Evolutionary conservation across 2,113 vertebrate species (phyloP), one percentile per base, ranked within the genome.

Genomic region (Python bivittatus): DNA sequence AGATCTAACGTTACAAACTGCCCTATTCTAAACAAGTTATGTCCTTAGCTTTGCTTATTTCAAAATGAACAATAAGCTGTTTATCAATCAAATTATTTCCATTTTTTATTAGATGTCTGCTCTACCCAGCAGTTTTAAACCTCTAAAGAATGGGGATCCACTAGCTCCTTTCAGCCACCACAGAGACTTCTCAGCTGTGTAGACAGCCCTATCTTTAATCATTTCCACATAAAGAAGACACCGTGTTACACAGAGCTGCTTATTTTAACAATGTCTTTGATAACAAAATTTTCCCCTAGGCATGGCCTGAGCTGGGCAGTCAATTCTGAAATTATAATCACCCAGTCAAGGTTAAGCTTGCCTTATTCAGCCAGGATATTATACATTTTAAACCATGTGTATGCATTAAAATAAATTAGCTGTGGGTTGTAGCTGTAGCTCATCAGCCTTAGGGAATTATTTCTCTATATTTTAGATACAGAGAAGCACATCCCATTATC

Each of bases 311-410:
- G 89, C 91, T 90, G 93, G 92, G 92, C 92, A 96, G 90, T 91
- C 91, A 95, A 64, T 95, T 96, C 93, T 91, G 88, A 95, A 96
- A 93, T 96, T 90, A 86, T 93, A 95, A 95, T 94, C 95, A 96
- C 91, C 91, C 91, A 93, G 89, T 94, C 90, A 94, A 95, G 91
- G 93, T 96, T 93, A 94, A 94, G 91, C 90, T 92, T 94, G 92
- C 58, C 87, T 89, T 85, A n/a, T 84, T 92, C 72, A 92, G 42
- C 23, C 44, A 89, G 87, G 72, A 60, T 89, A 92, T 84, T 83
- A 84, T 88, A 92, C 54, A 92, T 92, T 92, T 83, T 27, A 79
- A 64, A 92, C 91, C 57, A 89, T n/a, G 56, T 48, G 87, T 84
- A 61, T 92, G 91, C 91, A 92, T 92, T 89, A 61, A 89, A 92